Evolutionary conservation across 2,113 vertebrate species (phyloP), one percentile per base, ranked within the genome.

Genomic region (Grallaria varia): DNA sequence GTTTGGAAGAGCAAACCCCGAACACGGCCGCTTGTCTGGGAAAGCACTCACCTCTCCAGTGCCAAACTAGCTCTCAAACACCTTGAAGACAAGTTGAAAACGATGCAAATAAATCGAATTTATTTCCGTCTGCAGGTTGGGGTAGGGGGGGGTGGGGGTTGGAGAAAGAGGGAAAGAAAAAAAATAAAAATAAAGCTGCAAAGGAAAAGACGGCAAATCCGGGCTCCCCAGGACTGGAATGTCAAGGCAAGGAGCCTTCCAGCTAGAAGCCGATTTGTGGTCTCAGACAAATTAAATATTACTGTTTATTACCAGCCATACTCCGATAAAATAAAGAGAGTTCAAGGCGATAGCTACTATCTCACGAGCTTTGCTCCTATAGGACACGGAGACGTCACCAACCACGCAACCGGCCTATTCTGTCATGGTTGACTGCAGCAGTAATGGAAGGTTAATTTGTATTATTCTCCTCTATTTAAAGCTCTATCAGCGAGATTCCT

Each of bases 291-390:
- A 98, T 98, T 98, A 97, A 98, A 98, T 98, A 98, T 97, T 98
- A 97, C 97, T 97, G 97, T 97, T 98, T 98, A 97, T 98, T 97
- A 97, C 97, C 97, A 97, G 97, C 97, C 97, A 97, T 96, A 97
- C 96, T 97, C 97, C 85, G 98, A 98, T 98, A 98, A 98, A 98
- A 98, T 97, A 98, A 97, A 98, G 97, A 96, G 97, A 97, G 97
- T 97, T 97, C 93, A 87, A 94, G 97, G 97, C 97, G 96, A 97
- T 97, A 96, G 91, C 52, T 94, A 95, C 97, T 97, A 97, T 98
- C 98, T 98, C 97, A 98, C 97, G 72, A 97, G 97, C 96, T 93
- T 97, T 98, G 98, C 98, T 98, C 98, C 98, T 98, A 98, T 98
- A 97, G 96, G 97, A 97, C 97, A 95, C 87, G 53, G 97, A 98